These are phyloP conservation scores for Caenorhabditis doughertyi DNA, from an alignment of 2,888 invertebrate species.

Conservation along the genomic window DNA sequence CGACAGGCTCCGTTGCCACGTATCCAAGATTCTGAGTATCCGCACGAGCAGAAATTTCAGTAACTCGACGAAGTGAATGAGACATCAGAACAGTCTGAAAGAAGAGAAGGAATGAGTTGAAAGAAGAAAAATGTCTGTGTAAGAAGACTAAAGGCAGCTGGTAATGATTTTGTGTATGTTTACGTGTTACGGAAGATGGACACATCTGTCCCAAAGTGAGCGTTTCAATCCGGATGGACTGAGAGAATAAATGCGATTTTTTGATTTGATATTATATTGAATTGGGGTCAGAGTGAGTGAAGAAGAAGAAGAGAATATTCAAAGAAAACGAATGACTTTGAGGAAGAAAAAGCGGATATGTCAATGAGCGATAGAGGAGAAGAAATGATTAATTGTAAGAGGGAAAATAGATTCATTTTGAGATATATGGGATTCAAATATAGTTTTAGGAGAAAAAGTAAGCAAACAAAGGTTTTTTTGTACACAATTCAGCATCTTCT, in stretches of 20 bases:
- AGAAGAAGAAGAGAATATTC: conserved; percentile 1
- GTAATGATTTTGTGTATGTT: conserved; percentile 20
- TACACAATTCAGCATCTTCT: too few relatives aligned
- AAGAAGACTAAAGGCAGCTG: too few relatives aligned
- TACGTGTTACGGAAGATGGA: background rate
- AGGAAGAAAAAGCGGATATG: conserved; percentile 48
- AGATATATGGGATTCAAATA: conserved; percentile 7
- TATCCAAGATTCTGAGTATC: conserved; percentile 65
- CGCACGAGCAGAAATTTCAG: conserved; percentile 64
- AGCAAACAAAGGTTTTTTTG: too few relatives aligned
- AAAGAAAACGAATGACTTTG: conserved; percentile 20
- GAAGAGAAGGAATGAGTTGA: conserved; percentile 38
- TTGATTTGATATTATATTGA: conserved; percentile 52
- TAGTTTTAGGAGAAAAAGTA: too few relatives aligned
- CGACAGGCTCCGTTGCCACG: conserved; percentile 69
- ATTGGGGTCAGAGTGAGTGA: conserved; percentile 38
- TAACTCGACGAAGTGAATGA: conserved; percentile 71
- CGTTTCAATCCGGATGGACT: conserved; percentile 6
- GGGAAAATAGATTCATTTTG: background rate
- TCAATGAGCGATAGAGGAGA: conserved; percentile 29
- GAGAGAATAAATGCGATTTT: conserved; percentile 42
- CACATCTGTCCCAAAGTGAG: conserved; percentile 30
- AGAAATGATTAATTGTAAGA: conserved; percentile 33
- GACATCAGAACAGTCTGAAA: conserved; percentile 69
- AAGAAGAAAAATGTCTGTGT: too few relatives aligned